These are phyloP conservation scores for Clarias laeviceps DNA, from an alignment of 2,797 vertebrate species.

Conservation along the genomic window DNA sequence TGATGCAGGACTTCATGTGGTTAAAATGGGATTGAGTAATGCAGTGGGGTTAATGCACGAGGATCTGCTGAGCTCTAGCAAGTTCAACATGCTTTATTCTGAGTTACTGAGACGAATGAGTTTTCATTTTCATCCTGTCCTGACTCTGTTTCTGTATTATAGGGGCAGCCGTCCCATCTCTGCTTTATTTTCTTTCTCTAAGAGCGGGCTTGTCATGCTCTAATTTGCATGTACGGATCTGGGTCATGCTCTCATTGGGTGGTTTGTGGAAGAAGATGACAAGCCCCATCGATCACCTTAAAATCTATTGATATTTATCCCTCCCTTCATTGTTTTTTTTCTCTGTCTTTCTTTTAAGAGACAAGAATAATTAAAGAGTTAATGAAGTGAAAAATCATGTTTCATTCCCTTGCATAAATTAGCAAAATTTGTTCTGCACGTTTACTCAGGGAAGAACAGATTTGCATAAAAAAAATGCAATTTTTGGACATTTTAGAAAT, in stretches of 20 bases:
- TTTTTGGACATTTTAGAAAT: neutral
- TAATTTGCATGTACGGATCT: slow-evolving; percentile 29
- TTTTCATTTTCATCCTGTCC: neutral
- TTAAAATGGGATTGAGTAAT: slow-evolving; percentile 23
- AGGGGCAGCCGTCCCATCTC: neutral
- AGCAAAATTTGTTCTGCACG: neutral
- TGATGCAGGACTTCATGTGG: neutral
- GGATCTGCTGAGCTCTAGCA: neutral
- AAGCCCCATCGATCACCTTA: slow-evolving; percentile 6
- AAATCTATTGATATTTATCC: neutral
- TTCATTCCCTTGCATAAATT: neutral
- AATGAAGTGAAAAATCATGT: neutral
- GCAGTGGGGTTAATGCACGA: slow-evolving; percentile 11
- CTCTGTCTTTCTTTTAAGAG: neutral
- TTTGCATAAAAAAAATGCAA: neutral
- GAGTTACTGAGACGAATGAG: neutral
- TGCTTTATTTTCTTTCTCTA: slow-evolving; percentile 3
- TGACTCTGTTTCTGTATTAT: neutral
- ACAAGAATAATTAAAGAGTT: neutral
- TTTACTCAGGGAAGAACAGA: neutral
- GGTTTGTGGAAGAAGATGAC: neutral
- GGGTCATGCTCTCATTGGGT: slow-evolving; percentile 34
- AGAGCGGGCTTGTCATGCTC: neutral
- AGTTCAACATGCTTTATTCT: neutral
- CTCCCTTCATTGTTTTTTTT: neutral